Percentiles rank a stretch among this genome's conserved stretches.
Conservation (phyloP, 2,797 vertebrate species). For the Molossus molossus region DNA sequence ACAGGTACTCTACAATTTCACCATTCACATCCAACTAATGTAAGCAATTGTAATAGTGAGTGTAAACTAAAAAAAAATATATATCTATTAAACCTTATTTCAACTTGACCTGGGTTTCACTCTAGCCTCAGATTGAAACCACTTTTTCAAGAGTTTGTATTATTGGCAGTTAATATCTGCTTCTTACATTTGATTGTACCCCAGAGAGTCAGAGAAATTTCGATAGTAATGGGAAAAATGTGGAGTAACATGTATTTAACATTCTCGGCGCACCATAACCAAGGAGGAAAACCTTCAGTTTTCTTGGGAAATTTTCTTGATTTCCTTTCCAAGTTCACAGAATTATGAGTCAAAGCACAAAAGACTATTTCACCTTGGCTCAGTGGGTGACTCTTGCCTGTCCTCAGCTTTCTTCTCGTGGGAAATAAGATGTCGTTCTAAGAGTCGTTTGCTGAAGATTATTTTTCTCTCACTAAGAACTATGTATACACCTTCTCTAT, state of each 20-base stretch:
- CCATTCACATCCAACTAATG: neutral
- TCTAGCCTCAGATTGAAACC: neutral
- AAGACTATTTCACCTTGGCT: neutral
- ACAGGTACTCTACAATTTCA: neutral
- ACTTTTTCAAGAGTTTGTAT: neutral
- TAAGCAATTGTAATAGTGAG: neutral
- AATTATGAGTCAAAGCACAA: neutral
- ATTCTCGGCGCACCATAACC: neutral
- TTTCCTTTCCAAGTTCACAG: neutral
- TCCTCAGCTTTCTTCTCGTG: neutral
- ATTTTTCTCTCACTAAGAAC: slow-evolving; percentile 3
- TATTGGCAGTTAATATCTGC: neutral
- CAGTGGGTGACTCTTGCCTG: neutral
- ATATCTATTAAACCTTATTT: neutral
- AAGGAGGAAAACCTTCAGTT: neutral
- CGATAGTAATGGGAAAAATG: neutral
- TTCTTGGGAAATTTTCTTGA: neutral
- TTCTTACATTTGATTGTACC: neutral
- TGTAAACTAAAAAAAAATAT: neutral
- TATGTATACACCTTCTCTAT: neutral
- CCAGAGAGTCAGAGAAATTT: slow-evolving; percentile 17
- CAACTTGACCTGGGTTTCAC: neutral
- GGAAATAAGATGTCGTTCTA: neutral
- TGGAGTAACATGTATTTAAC: neutral
- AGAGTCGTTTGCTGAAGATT: neutral